These are phyloP conservation scores for Prenolepis imparis DNA, from an alignment of 2,888 invertebrate species.

Conservation along the genomic window DNA sequence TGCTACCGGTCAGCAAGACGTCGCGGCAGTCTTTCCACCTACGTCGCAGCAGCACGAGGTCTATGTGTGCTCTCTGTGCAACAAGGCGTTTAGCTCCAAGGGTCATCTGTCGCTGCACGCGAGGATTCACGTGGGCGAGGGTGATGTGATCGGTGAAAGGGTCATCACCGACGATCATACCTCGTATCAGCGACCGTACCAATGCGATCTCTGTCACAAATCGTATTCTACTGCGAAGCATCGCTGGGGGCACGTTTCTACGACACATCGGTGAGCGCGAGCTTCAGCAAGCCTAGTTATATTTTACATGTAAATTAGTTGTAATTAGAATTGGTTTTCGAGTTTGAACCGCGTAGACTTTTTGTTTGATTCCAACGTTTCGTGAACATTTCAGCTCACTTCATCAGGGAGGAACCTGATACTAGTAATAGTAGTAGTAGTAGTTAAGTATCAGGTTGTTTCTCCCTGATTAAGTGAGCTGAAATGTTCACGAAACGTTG, in stretches of 20 bases:
- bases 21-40: slow-evolving; percentile 72
- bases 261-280: slow-evolving; percentile 82
- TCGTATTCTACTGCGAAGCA: slow-evolving; percentile 86
- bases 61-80: slow-evolving; percentile 85
- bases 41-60: slow-evolving; percentile 84
- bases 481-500: no score
- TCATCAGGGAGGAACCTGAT: no score
- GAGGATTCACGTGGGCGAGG: slow-evolving; percentile 85
- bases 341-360: no score
- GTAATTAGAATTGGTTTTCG: no score
- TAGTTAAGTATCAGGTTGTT: no score
- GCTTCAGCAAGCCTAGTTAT: neutral
- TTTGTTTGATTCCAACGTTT: no score
- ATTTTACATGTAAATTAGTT: slow-evolving; percentile 7
- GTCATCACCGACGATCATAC: slow-evolving; percentile 86
- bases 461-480: no score
- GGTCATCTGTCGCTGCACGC: slow-evolving; percentile 86
- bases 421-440: no score
- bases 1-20: slow-evolving; percentile 56
- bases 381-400: no score
- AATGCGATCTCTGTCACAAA: slow-evolving; percentile 86
- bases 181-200: slow-evolving; percentile 85
- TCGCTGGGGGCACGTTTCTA: slow-evolving; percentile 86
- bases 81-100: slow-evolving; percentile 86
- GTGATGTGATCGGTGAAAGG: slow-evolving; percentile 85